Evolutionary conservation across 2,888 invertebrate genomes (phyloP).

Genomic region (Lithophane socia): DNA sequence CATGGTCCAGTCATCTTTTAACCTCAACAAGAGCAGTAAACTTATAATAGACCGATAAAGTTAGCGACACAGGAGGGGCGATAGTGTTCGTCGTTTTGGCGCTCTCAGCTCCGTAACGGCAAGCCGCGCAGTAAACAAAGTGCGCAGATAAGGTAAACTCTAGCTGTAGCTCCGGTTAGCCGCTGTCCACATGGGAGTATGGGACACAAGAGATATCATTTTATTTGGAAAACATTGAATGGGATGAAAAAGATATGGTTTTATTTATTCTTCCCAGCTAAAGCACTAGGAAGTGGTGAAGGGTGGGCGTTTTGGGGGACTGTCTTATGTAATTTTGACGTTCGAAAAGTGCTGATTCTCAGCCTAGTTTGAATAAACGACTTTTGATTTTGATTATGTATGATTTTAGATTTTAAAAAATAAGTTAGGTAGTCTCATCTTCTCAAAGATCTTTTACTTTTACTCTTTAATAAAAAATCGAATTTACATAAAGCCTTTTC

Average conservation of each 20-base stretch:
- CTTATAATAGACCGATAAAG: conserved; percentile 57
- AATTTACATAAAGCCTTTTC: neutral
- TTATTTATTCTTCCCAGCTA: too few species aligned
- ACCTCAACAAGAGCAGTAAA: conserved; percentile 12
- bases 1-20: conserved; percentile 6
- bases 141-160: conserved; percentile 64
- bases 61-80: conserved; percentile 48
- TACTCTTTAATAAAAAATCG: neutral
- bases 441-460: neutral
- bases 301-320: too few species aligned
- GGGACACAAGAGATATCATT: neutral
- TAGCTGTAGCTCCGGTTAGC: conserved; percentile 42
- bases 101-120: conserved; percentile 62
- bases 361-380: too few species aligned
- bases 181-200: conserved; percentile 41
- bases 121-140: conserved; percentile 70
- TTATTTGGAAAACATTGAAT: conserved; percentile 31
- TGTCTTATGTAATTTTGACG: too few species aligned
- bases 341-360: too few species aligned
- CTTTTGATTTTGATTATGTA: too few species aligned
- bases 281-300: too few species aligned
- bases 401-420: neutral
- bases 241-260: neutral
- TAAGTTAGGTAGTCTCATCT: neutral
- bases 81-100: conserved; percentile 61